phyloP scores from a whole-genome alignment of 2,888 invertebrate species.

The Drosophila lutescens region DNA sequence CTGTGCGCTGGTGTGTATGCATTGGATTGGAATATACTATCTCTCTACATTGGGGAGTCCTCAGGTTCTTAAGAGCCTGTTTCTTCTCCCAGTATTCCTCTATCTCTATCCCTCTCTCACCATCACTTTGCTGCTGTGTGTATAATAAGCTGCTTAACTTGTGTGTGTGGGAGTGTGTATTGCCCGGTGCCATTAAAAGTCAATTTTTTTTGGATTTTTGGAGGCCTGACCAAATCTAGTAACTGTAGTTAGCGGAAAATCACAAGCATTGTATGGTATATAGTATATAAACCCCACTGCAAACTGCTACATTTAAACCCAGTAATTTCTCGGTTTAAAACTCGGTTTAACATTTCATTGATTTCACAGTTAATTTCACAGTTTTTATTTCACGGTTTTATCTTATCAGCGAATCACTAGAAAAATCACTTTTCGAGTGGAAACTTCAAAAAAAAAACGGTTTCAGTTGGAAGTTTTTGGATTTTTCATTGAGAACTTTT shows the following conservation, averaged over 20 bases:
- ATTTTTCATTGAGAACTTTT: background rate
- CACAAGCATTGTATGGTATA: background rate
- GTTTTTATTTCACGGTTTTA: background rate
- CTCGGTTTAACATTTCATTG: background rate
- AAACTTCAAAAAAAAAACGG: conserved; percentile 3
- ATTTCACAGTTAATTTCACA: background rate
- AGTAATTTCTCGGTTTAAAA: background rate
- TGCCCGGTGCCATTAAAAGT: conserved; percentile 41
- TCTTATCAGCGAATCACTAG: background rate
- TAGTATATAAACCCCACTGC: conserved; percentile 4
- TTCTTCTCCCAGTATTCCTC: background rate
- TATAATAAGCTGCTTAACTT: conserved; percentile 34
- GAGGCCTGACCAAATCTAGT: conserved; percentile 32
- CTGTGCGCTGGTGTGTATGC: conserved; percentile 24
- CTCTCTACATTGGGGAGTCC: conserved; percentile 17
- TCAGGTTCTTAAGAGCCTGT: conserved; percentile 9
- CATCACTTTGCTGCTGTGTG: conserved; percentile 17
- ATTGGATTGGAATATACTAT: conserved; percentile 18
- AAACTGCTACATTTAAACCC: conserved; percentile 29
- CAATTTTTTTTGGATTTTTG: conserved; percentile 10
- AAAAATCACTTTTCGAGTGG: background rate
- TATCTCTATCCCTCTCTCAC: background rate
- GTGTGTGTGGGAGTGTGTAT: conserved; percentile 5
- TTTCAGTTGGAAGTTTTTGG: background rate
- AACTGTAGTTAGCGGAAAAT: conserved; percentile 3